A percentile compares a stretch with the other conserved stretches of the same genome.
Conservation (phyloP, 2,113 vertebrate genomes). For the Echinops telfairi region DNA sequence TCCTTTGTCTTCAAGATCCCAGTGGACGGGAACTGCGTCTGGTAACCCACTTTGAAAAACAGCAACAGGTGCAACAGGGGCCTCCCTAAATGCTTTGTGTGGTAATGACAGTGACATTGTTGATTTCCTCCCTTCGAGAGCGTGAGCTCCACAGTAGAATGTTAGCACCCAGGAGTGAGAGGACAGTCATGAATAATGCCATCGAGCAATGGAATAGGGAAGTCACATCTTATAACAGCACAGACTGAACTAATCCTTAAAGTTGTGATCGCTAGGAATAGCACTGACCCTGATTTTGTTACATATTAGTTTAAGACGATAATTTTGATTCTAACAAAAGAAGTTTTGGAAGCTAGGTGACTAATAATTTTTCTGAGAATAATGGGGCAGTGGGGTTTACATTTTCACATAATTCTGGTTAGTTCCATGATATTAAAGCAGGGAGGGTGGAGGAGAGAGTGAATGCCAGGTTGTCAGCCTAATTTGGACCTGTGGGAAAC, state of each 20-base stretch:
- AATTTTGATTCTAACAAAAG: neutral
- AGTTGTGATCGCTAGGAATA: neutral
- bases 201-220: slow-evolving; percentile 30
- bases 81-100: slow-evolving; percentile 50
- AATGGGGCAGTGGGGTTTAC: neutral
- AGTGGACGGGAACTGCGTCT: slow-evolving; percentile 62
- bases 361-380: slow-evolving; percentile 33
- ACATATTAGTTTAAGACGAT: neutral
- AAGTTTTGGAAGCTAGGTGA: neutral
- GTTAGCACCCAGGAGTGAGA: slow-evolving; percentile 35
- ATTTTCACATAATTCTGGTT: slow-evolving; percentile 8
- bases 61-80: slow-evolving; percentile 69
- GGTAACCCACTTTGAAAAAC: slow-evolving; percentile 47
- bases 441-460: neutral
- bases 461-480: neutral
- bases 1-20: slow-evolving; percentile 73
- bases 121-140: slow-evolving; percentile 46
- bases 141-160: neutral
- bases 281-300: neutral
- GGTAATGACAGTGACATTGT: slow-evolving; percentile 44
- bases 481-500: neutral
- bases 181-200: neutral
- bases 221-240: neutral
- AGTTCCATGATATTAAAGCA: neutral
- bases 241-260: neutral